Percentiles rank a stretch among this genome's conserved stretches.
These are phyloP conservation scores for Molossus molossus DNA, from an alignment of 2,797 vertebrate species.

Conservation along the genomic window DNA sequence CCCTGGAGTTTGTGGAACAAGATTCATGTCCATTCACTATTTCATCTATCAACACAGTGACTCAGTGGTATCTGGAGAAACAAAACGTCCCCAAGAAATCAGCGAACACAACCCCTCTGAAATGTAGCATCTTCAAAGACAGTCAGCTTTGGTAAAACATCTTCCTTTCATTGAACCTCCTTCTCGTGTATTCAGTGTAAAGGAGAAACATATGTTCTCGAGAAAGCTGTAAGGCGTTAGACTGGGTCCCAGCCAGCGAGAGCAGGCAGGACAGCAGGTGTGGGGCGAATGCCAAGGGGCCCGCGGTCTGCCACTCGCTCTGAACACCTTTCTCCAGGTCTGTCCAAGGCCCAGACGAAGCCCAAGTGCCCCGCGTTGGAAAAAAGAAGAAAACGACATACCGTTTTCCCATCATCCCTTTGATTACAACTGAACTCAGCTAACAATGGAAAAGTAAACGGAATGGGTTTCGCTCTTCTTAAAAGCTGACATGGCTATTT, in stretches of 20 bases:
- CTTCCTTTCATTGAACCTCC: slow-evolving; percentile 42
- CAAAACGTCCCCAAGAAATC: slow-evolving; percentile 9
- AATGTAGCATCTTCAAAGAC: slow-evolving; percentile 53
- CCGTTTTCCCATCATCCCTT: slow-evolving; percentile 35
- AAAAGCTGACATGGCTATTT: slow-evolving; percentile 56
- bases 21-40: slow-evolving; percentile 6
- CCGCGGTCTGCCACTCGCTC: background rate
- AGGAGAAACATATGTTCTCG: slow-evolving; percentile 56
- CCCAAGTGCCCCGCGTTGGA: background rate
- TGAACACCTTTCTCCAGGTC: background rate
- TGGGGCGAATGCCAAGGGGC: background rate
- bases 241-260: slow-evolving; percentile 52
- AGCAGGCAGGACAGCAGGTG: background rate
- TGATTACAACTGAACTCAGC: slow-evolving; percentile 59
- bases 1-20: slow-evolving; percentile 18
- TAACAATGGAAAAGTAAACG: slow-evolving; percentile 64
- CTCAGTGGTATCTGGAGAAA: slow-evolving; percentile 6
- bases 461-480: background rate
- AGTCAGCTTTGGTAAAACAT: background rate
- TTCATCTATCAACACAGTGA: background rate
- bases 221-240: slow-evolving; percentile 69
- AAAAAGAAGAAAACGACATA: background rate
- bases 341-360: background rate
- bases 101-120: background rate
- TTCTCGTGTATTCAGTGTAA: slow-evolving; percentile 56